phyloP scores from a whole-genome alignment of 23 tunicate genomes.

The Styela clava region DNA sequence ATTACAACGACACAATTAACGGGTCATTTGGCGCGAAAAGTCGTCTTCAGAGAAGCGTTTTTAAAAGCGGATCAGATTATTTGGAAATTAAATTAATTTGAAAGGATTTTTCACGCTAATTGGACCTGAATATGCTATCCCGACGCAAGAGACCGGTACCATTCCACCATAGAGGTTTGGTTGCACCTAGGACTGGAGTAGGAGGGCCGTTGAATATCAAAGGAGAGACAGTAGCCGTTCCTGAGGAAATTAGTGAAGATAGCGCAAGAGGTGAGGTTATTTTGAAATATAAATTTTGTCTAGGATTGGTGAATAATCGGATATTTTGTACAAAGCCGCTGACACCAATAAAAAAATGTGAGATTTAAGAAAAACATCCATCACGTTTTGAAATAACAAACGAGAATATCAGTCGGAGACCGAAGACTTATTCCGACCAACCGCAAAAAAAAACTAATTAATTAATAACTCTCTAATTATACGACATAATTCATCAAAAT shows the following conservation, averaged over 20 bases:
- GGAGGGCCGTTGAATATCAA: slow-evolving; percentile 14
- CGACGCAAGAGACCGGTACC: slow-evolving; percentile 24
- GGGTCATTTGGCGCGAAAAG: background rate
- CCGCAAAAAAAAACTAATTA: no score
- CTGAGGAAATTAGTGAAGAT: slow-evolving; percentile 11
- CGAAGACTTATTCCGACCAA: no score
- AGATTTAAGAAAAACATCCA: no score
- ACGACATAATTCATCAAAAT: no score
- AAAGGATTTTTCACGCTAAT: slow-evolving; percentile 1
- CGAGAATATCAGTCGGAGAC: no score
- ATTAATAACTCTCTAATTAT: no score
- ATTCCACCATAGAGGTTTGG: background rate
- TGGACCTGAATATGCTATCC: slow-evolving; percentile 2
- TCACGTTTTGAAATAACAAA: no score
- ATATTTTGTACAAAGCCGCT: no score
- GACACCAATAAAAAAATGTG: no score
- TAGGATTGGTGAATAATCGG: no score
- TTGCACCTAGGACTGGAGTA: slow-evolving; percentile 13
- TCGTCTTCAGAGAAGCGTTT: background rate
- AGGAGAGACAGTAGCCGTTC: slow-evolving; percentile 6
- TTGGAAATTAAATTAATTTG: background rate
- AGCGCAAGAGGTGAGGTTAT: slow-evolving; percentile 3
- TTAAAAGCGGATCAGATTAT: background rate
- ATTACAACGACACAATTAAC: background rate
- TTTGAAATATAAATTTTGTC: no score